These are phyloP conservation scores for Malurus splendens DNA, from an alignment of 2,797 vertebrate species.

Conservation along the genomic window DNA sequence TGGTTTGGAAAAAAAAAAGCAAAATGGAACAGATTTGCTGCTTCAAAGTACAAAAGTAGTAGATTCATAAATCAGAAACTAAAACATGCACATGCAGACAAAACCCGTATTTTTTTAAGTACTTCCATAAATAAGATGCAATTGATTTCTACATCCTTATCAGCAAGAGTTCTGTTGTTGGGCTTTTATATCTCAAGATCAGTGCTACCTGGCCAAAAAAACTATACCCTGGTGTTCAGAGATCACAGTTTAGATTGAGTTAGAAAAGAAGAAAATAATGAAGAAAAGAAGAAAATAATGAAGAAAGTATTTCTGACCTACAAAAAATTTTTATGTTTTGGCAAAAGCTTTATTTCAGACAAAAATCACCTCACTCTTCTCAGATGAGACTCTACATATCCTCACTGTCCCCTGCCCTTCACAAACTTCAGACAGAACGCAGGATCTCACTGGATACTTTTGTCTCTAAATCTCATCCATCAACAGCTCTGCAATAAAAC, in stretches of 20 bases:
- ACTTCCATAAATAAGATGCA: neutral
- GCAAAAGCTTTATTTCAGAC: neutral
- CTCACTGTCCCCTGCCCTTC: neutral
- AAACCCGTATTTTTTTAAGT: neutral
- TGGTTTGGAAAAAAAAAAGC: neutral
- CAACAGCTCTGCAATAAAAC: neutral
- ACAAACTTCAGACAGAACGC: neutral
- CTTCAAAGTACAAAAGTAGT: neutral
- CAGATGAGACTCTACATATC: neutral
- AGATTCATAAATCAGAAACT: neutral
- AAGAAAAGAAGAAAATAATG: neutral
- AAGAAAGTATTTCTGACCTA: neutral
- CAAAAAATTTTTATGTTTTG: neutral
- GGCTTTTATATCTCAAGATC: neutral
- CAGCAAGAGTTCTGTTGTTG: neutral
- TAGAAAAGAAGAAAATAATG: neutral
- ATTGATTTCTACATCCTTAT: neutral
- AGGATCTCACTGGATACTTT: neutral
- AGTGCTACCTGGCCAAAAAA: neutral
- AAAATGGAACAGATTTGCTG: neutral
- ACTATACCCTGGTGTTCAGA: neutral
- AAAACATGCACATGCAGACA: neutral
- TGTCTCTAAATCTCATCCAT: neutral
- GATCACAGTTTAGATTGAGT: neutral
- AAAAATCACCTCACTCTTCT: neutral